Percentiles rank a stretch among this genome's conserved stretches.
phyloP scores from a whole-genome alignment of 2,797 vertebrate genomes.

The Lates japonicus region DNA sequence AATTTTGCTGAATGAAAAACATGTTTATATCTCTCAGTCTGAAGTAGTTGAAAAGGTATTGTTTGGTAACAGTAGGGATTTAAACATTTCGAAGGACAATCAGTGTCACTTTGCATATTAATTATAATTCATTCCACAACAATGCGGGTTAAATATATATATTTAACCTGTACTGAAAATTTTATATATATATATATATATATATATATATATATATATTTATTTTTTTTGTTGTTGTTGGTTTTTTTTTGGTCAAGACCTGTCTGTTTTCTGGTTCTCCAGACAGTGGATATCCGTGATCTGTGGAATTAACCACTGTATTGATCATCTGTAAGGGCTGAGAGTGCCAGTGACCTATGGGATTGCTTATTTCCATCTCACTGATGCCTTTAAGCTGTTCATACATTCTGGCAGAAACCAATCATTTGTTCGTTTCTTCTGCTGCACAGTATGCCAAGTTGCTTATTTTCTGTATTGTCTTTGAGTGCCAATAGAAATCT shows the following conservation, averaged over 20 bases:
- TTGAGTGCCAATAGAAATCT: background rate
- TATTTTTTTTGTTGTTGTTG: too few species aligned
- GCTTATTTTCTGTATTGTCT: conserved; percentile 18
- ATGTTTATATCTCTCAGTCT: background rate
- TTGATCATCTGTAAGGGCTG: conserved; percentile 26
- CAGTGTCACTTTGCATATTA: conserved; percentile 3
- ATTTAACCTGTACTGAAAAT: too few species aligned
- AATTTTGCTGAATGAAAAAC: background rate
- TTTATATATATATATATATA: background rate
- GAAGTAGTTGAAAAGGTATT: background rate
- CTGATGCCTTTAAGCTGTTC: conserved; percentile 11
- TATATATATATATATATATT: background rate
- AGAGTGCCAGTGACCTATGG: conserved; percentile 20
- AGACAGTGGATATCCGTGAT: conserved; percentile 17
- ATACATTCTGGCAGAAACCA: conserved; percentile 28
- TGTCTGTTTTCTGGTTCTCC: conserved; percentile 4
- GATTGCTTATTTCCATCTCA: conserved; percentile 34
- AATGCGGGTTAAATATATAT: background rate
- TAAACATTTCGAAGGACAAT: background rate
- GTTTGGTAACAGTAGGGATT: background rate
- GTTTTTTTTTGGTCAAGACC: background rate
- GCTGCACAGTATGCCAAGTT: background rate
- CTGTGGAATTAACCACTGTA: conserved; percentile 36
- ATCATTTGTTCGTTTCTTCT: conserved; percentile 36
- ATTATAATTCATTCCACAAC: conserved; percentile 1